phyloP scores from a whole-genome alignment of 2,888 invertebrate genomes.

The Mythimna loreyi region DNA sequence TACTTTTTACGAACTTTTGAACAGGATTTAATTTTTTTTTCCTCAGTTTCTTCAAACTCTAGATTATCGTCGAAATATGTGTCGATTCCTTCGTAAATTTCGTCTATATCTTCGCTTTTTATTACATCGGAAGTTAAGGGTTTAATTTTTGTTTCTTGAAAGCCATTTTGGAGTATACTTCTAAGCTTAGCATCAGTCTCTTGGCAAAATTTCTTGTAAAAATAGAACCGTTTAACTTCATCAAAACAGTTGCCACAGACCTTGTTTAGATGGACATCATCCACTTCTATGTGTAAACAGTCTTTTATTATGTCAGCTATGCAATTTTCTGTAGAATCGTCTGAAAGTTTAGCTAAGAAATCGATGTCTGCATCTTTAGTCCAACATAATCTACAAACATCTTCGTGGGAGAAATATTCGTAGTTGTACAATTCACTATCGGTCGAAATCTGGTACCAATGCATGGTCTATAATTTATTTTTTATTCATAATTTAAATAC shows the following conservation, averaged over 20 bases:
- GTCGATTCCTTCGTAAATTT: slow-evolving; percentile 35
- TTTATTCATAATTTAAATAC: slow-evolving; percentile 15
- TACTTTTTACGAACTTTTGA: slow-evolving; percentile 66
- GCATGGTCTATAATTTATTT: slow-evolving; percentile 54
- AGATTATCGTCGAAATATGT: slow-evolving; percentile 39
- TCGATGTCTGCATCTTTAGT: slow-evolving; percentile 71
- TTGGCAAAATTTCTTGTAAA: slow-evolving; percentile 80
- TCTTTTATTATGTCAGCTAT: slow-evolving; percentile 75
- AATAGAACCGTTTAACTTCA: slow-evolving; percentile 76
- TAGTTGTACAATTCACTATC: slow-evolving; percentile 72
- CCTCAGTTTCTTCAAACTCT: slow-evolving; percentile 33
- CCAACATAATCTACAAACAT: slow-evolving; percentile 85
- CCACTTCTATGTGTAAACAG: slow-evolving; percentile 77
- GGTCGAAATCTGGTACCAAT: slow-evolving; percentile 59
- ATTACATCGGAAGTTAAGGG: slow-evolving; percentile 32
- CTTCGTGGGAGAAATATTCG: slow-evolving; percentile 79
- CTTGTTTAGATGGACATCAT: slow-evolving; percentile 70
- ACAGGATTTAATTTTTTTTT: slow-evolving; percentile 46
- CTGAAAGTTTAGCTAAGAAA: slow-evolving; percentile 59
- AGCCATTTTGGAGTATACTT: slow-evolving; percentile 66
- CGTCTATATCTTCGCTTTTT: slow-evolving; percentile 52
- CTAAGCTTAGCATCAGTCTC: slow-evolving; percentile 74
- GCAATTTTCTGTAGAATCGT: slow-evolving; percentile 53
- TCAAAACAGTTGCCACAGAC: slow-evolving; percentile 76
- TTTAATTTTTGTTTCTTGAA: slow-evolving; percentile 41